Conservation (phyloP, 37 sponge, comb jelly and placozoan species). For the Crambe crambe region DNA sequence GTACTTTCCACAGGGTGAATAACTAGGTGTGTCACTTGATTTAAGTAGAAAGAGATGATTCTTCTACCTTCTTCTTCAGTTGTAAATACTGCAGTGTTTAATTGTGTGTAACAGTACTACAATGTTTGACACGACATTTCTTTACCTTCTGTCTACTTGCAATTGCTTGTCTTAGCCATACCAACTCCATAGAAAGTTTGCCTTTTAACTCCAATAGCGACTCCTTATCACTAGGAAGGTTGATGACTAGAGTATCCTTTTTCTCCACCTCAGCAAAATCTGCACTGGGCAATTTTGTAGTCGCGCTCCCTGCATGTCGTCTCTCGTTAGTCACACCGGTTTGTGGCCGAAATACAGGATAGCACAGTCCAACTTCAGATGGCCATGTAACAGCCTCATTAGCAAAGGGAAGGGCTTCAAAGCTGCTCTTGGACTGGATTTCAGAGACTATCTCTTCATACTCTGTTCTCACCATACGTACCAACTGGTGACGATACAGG, state of each 20-base stretch:
- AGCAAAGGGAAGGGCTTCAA: slow-evolving; percentile 2
- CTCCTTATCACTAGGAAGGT: slow-evolving; percentile 37
- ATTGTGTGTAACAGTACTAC: neutral
- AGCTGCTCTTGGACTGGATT: slow-evolving; percentile 6
- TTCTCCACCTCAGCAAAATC: too few relatives aligned
- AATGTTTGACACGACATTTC: neutral
- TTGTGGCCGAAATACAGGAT: slow-evolving; percentile 7
- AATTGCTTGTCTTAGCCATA: slow-evolving; percentile 86
- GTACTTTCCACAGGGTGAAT: too few relatives aligned
- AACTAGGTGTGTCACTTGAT: too few relatives aligned
- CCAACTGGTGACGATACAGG: slow-evolving; percentile 16
- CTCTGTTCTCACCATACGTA: slow-evolving; percentile 42
- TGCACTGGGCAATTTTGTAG: neutral
- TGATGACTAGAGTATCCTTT: neutral
- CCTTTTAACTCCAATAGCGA: slow-evolving; percentile 40
- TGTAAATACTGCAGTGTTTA: slow-evolving; percentile 12
- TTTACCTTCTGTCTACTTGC: slow-evolving; percentile 71
- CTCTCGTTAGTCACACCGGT: neutral
- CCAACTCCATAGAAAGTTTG: slow-evolving; percentile 70
- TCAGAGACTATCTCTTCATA: slow-evolving; percentile 39
- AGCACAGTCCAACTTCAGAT: slow-evolving; percentile 16
- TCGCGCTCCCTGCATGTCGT: neutral
- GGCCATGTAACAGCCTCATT: slow-evolving; percentile 41
- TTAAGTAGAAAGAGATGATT: neutral
- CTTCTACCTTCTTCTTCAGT: slow-evolving; percentile 10